A percentile compares a stretch with the other conserved stretches of the same genome.
phyloP scores from a whole-genome alignment of 2,888 invertebrate species.

The Xanthia togata region DNA sequence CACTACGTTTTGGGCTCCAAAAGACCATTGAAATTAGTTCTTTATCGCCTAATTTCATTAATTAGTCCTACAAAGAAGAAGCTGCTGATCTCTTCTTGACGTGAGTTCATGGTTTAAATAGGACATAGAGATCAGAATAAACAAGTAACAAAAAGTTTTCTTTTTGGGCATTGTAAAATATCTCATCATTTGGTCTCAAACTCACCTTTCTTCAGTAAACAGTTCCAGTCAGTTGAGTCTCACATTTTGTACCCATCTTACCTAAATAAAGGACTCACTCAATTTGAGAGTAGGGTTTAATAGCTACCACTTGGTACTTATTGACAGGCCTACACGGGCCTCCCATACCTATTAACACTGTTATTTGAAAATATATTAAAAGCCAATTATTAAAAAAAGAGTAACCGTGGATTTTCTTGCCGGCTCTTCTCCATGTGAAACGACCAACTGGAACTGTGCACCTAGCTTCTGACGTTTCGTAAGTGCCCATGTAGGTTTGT shows the following conservation, averaged over 20 bases:
- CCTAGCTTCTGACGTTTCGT: too few relatives aligned
- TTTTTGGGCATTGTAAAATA: background rate
- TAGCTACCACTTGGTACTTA: background rate
- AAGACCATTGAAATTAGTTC: background rate
- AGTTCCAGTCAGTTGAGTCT: conserved; percentile 16
- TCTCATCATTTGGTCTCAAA: background rate
- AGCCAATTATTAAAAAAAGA: too few relatives aligned
- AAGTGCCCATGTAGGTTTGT: too few relatives aligned
- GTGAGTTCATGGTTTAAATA: background rate
- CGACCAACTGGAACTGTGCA: too few relatives aligned
- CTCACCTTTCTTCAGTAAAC: background rate
- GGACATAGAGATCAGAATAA: background rate
- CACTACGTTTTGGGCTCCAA: background rate
- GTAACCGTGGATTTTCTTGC: too few relatives aligned
- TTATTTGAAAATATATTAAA: too few relatives aligned
- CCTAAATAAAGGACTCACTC: conserved; percentile 10
- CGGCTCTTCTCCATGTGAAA: too few relatives aligned
- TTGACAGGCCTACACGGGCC: too few relatives aligned
- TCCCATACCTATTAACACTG: too few relatives aligned
- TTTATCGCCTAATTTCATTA: background rate
- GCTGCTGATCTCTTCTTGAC: background rate
- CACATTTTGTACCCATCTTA: conserved; percentile 19
- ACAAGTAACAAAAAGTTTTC: background rate
- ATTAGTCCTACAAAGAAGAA: background rate
- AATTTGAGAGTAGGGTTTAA: conserved; percentile 28